Evolutionary conservation across 2,797 vertebrate genomes (phyloP).

Genomic region (Aeoliscus strigatus): DNA sequence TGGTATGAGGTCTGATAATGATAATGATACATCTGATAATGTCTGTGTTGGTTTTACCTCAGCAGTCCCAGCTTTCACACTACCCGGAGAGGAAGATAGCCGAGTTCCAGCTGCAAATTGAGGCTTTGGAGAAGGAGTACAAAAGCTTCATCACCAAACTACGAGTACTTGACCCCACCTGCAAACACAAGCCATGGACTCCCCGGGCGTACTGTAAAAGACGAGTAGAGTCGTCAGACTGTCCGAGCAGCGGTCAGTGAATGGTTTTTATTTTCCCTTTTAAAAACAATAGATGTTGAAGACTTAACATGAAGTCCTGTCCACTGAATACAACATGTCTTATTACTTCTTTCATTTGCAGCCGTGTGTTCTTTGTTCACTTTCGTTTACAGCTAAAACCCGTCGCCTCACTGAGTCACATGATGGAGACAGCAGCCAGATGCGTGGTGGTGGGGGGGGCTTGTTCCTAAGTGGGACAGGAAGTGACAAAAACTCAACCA

Average conservation of each 20-base stretch:
- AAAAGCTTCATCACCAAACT: conserved; percentile 73
- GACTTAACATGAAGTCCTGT: too few species aligned
- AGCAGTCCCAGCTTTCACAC: conserved; percentile 81
- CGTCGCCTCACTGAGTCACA: conserved; percentile 13
- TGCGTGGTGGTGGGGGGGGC: conserved; percentile 6
- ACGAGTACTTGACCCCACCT: conserved; percentile 69
- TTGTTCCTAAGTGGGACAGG: not conserved
- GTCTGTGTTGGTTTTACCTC: not conserved
- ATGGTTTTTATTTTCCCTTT: too few species aligned
- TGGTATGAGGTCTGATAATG: too few species aligned
- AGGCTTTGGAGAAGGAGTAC: conserved; percentile 73
- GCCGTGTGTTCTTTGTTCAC: not conserved
- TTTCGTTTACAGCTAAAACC: conserved; percentile 48
- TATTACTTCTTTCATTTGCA: too few species aligned
- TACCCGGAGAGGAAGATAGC: conserved; percentile 81
- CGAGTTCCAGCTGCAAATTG: conserved; percentile 74
- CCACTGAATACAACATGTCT: too few species aligned
- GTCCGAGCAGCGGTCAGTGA: conserved; percentile 36
- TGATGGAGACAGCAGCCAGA: not conserved
- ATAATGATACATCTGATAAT: too few species aligned
- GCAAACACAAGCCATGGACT: conserved; percentile 76
- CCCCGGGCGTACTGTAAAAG: conserved; percentile 74
- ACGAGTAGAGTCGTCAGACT: conserved; percentile 39
- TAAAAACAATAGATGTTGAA: too few species aligned
- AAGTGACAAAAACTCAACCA: conserved; percentile 8